phyloP scores from a whole-genome alignment of 2,888 invertebrate species.

The Zaprionus lineosus region DNA sequence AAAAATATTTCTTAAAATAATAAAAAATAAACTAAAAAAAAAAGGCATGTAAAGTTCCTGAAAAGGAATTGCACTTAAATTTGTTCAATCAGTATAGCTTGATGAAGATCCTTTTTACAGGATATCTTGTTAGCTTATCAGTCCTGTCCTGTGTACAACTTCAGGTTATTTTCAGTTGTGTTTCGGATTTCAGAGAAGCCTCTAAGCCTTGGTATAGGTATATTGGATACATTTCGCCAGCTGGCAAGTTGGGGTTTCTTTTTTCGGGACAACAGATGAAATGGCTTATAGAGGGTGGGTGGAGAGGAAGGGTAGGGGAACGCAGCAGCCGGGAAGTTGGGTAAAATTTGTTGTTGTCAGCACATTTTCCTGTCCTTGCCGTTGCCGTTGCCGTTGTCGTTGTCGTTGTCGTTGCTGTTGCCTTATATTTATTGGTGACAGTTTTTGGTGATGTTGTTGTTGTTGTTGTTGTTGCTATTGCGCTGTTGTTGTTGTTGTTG shows the following conservation, averaged over 20 bases:
- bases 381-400: conserved; percentile 20
- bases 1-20: too few relatives aligned
- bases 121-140: conserved; percentile 16
- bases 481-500: too few relatives aligned
- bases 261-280: conserved; percentile 40
- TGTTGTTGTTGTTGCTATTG: conserved; percentile 21
- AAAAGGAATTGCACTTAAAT: neutral
- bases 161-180: conserved; percentile 29
- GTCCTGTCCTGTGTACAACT: conserved; percentile 3
- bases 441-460: conserved; percentile 38
- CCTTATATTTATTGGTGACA: conserved; percentile 65
- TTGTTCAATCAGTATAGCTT: neutral
- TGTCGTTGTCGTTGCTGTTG: conserved; percentile 30
- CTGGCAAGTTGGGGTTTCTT: conserved; percentile 30
- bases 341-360: conserved; percentile 67
- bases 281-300: conserved; percentile 45
- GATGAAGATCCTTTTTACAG: conserved; percentile 13
- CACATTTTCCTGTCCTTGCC: conserved; percentile 55
- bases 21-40: too few relatives aligned
- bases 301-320: neutral
- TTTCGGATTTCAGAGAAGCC: conserved; percentile 18
- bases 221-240: conserved; percentile 43
- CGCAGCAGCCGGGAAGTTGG: conserved; percentile 27
- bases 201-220: conserved; percentile 27
- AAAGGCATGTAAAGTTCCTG: too few relatives aligned